Base-by-base conservation (phyloP, 2,797 vertebrate species). In the Ptychadena robeensis region DNA sequence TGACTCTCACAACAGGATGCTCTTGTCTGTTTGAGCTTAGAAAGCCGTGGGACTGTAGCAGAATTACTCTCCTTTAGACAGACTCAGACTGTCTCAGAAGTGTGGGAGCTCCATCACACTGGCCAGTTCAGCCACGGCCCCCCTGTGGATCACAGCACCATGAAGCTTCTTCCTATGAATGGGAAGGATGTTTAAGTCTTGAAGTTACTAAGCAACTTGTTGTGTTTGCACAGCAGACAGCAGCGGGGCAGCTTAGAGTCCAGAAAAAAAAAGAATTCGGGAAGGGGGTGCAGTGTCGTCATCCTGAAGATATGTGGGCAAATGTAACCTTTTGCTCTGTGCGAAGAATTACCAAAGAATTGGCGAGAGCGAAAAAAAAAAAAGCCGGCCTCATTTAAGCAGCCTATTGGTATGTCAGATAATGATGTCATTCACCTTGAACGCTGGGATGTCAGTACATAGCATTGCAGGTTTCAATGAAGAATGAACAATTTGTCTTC, bases 191-290 rank as follows among this genome's bases (percentile, higher is more conserved):
- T 74, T 80, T 80, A 66, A 59, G 48, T 44, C 69, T 66, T 27
- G 7, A 84, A 74, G 82, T 84, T 74, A 68, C 82, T 48, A 74
- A 84, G 82, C 82, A 84, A 84, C 82, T 59, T 59, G 32, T 74
- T 64, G 28, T 67, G 40, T 22, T 61, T 27, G 53, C 63, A 74
- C 70, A 84, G 76, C 35, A 57, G 40, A 66, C 44, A 30, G 57
- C 34, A 74, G 76, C 44, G 44, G 59, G 75, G 75, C 68, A 48
- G 61, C 75, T 67, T 79, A 53, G 82, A 73, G 69, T 71, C 75
- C 31, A n/a, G 34, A 11, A 44, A 83, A 78, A 11, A 44, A 83
- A 78, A 44, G 74, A 83, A 83, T 83, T 73, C 30, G 18, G 75
- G 22, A 73, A 68, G 82, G 74, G 67, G 61, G 75, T 67, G 59